These are phyloP conservation scores for Melinaea marsaeus DNA, from an alignment of 2,888 invertebrate genomes.

Conservation along the genomic window DNA sequence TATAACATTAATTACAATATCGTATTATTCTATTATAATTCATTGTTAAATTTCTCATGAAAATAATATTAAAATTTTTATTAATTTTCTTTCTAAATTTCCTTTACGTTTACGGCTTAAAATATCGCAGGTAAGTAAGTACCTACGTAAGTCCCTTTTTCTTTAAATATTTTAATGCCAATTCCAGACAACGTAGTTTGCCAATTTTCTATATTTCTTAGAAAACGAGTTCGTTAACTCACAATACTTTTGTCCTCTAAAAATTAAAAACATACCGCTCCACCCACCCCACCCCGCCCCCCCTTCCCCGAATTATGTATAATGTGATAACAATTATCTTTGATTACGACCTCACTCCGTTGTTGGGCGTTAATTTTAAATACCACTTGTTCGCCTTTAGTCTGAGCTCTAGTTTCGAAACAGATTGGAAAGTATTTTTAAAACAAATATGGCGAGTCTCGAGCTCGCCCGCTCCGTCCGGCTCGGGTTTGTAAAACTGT, in stretches of 20 bases:
- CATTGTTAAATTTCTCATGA: no score
- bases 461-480: conserved; percentile 4
- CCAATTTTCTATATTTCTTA: conserved; percentile 63
- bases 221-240: conserved; percentile 58
- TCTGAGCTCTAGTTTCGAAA: conserved; percentile 29
- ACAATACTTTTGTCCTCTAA: conserved; percentile 52
- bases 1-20: background rate
- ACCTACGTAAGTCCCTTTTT: no score
- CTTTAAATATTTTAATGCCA: conserved; percentile 46
- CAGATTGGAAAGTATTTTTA: conserved; percentile 29
- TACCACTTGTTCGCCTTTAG: conserved; percentile 31
- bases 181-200: conserved; percentile 57
- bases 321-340: conserved; percentile 24
- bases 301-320: conserved; percentile 14
- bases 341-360: conserved; percentile 27
- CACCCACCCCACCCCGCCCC: background rate
- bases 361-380: conserved; percentile 26
- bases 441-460: conserved; percentile 13
- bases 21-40: no score
- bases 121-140: no score
- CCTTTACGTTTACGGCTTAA: no score
- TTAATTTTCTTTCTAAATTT: no score
- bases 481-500: background rate
- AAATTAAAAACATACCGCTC: background rate
- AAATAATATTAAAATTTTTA: no score